Percentiles rank a stretch among this genome's conserved stretches.
phyloP scores from a whole-genome alignment of 2,113 vertebrate species.

The Solea senegalensis region DNA sequence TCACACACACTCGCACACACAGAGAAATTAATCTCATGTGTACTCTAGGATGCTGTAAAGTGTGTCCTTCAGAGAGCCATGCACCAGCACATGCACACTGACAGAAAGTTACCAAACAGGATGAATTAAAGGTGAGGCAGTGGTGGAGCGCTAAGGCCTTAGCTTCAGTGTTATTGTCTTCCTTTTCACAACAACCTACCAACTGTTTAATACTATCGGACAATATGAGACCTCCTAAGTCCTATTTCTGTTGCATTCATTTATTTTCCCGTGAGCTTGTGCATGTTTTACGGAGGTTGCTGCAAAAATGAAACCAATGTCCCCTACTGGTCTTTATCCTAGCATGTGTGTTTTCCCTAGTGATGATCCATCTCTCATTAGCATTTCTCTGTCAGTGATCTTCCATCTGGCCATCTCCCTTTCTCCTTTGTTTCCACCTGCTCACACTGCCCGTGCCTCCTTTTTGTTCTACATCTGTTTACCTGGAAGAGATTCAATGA shows the following conservation, averaged over 20 bases:
- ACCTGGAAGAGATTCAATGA: slow-evolving; percentile 29
- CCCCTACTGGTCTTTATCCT: slow-evolving; percentile 25
- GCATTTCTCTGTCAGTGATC: slow-evolving; percentile 19
- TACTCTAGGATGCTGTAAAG: slow-evolving; percentile 14
- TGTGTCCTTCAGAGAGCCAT: slow-evolving; percentile 22
- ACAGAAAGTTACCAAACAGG: slow-evolving; percentile 31
- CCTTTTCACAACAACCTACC: slow-evolving; percentile 15
- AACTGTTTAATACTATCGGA: slow-evolving; percentile 28
- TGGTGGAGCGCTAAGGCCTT: background rate
- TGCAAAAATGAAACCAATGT: slow-evolving; percentile 16
- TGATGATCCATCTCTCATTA: slow-evolving; percentile 41
- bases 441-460: slow-evolving; percentile 11
- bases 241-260: background rate
- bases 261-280: background rate
- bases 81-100: slow-evolving; percentile 29
- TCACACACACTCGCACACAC: background rate
- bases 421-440: slow-evolving; percentile 34
- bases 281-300: background rate
- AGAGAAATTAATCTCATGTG: slow-evolving; percentile 14
- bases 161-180: background rate
- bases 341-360: background rate
- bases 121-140: slow-evolving; percentile 18
- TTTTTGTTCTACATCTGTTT: slow-evolving; percentile 27
- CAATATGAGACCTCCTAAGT: slow-evolving; percentile 3
- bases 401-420: slow-evolving; percentile 27